Evolutionary conservation across 2,888 invertebrate genomes (phyloP).

Genomic region (Harpalus rubripes): DNA sequence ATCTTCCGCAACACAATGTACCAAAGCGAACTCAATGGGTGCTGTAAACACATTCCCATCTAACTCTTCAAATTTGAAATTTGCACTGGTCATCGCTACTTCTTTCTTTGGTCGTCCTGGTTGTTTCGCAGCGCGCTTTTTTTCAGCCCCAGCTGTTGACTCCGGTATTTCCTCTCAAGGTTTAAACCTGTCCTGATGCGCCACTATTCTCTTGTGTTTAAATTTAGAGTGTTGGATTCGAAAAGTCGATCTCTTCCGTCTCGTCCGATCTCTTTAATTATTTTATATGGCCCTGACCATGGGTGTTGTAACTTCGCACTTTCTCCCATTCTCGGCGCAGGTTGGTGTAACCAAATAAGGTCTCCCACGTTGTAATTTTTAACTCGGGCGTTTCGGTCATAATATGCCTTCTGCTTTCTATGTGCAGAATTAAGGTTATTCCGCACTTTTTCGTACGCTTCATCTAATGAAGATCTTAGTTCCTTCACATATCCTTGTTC

Average conservation of each 20-base stretch:
- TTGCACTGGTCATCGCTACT: not conserved
- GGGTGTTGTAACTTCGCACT: slow-evolving; percentile 28
- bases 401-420: slow-evolving; percentile 4
- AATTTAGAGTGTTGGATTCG: slow-evolving; percentile 41
- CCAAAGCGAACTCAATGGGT: slow-evolving; percentile 75
- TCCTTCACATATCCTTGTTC: slow-evolving; percentile 11
- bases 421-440: slow-evolving; percentile 17
- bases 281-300: slow-evolving; percentile 27
- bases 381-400: slow-evolving; percentile 7
- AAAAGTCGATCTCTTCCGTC: no score
- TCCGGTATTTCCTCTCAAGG: not conserved
- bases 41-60: slow-evolving; percentile 76
- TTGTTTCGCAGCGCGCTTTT: slow-evolving; percentile 8
- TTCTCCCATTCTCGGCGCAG: slow-evolving; percentile 9
- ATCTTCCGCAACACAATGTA: slow-evolving; percentile 78
- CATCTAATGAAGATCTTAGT: slow-evolving; percentile 24
- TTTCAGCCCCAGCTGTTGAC: not conserved
- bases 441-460: not conserved
- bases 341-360: slow-evolving; percentile 22
- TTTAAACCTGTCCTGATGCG: slow-evolving; percentile 15
- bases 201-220: slow-evolving; percentile 32
- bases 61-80: slow-evolving; percentile 14
- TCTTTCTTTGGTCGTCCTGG: slow-evolving; percentile 22
- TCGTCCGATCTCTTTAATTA: slow-evolving; percentile 21
- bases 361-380: slow-evolving; percentile 18